Percentiles rank a stretch among this genome's conserved stretches.
These are phyloP conservation scores for Microplitis demolitor DNA, from an alignment of 1,140 invertebrate species.

Conservation along the genomic window DNA sequence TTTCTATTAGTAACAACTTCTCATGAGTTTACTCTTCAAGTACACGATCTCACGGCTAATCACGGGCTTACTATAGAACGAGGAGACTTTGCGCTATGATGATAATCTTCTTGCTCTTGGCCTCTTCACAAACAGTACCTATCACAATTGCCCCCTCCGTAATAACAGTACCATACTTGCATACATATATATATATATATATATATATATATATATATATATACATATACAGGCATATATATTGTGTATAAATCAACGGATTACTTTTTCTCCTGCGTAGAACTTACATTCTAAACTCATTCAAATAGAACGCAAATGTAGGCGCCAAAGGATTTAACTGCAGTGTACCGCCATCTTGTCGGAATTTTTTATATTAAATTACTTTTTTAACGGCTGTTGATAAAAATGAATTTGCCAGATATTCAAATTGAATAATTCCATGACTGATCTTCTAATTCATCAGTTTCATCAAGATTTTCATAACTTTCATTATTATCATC, in stretches of 20 bases:
- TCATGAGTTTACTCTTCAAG: slow-evolving; percentile 30
- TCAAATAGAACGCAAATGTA: neutral
- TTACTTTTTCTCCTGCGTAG: too few relatives aligned
- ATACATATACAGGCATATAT: too few relatives aligned
- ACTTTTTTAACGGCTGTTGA: neutral
- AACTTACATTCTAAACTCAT: neutral
- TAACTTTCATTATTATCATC: too few relatives aligned
- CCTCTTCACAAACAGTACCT: neutral
- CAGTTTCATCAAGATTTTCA: too few relatives aligned
- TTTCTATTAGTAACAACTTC: neutral
- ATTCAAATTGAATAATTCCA: too few relatives aligned
- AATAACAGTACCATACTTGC: neutral
- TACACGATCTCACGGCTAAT: slow-evolving; percentile 52
- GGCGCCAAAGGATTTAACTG: neutral
- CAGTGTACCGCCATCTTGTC: neutral
- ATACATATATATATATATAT: neutral
- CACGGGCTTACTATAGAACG: slow-evolving; percentile 52
- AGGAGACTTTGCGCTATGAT: neutral
- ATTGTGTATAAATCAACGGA: too few relatives aligned
- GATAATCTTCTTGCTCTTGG: slow-evolving; percentile 4
- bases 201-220: neutral
- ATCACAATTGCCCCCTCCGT: slow-evolving; percentile 5
- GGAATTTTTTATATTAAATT: neutral
- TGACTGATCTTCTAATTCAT: too few relatives aligned
- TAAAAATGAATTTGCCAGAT: neutral